These are phyloP conservation scores for Lophura swinhoii DNA, from an alignment of 2,797 vertebrate species.

Conservation along the genomic window DNA sequence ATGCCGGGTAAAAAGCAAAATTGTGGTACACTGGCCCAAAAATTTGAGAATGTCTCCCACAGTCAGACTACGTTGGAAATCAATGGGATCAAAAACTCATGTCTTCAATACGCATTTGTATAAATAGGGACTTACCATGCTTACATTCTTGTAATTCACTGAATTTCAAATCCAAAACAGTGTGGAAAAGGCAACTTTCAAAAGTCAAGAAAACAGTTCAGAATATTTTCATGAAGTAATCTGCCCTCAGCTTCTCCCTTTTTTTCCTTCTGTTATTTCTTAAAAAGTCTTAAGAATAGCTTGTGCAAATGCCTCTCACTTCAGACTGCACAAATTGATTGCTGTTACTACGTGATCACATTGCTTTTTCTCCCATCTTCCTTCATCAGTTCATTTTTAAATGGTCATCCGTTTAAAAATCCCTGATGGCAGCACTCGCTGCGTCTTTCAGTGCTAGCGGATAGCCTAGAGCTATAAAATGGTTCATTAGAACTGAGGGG, in stretches of 20 bases:
- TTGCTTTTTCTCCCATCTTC: neutral
- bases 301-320: neutral
- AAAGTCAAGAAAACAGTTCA: neutral
- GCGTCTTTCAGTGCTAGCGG: neutral
- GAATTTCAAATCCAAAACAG: neutral
- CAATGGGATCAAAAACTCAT: neutral
- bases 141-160: neutral
- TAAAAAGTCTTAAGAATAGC: neutral
- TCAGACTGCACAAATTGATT: neutral
- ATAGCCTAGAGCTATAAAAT: slow-evolving; percentile 37
- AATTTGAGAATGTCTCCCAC: neutral
- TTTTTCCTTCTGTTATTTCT: neutral
- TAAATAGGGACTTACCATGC: neutral
- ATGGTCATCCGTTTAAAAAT: slow-evolving; percentile 29
- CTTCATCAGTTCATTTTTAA: neutral
- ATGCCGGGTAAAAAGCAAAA: neutral
- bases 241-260: neutral
- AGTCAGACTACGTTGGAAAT: neutral
- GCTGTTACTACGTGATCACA: neutral
- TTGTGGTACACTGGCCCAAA: neutral
- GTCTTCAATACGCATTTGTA: neutral
- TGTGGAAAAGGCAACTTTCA: neutral
- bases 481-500: neutral
- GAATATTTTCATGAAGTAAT: neutral
- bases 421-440: slow-evolving; percentile 23